A percentile compares a stretch with the other conserved stretches of the same genome.
Evolutionary conservation across 2,113 vertebrate genomes (phyloP).

Genomic region (Ceratotherium simum): DNA sequence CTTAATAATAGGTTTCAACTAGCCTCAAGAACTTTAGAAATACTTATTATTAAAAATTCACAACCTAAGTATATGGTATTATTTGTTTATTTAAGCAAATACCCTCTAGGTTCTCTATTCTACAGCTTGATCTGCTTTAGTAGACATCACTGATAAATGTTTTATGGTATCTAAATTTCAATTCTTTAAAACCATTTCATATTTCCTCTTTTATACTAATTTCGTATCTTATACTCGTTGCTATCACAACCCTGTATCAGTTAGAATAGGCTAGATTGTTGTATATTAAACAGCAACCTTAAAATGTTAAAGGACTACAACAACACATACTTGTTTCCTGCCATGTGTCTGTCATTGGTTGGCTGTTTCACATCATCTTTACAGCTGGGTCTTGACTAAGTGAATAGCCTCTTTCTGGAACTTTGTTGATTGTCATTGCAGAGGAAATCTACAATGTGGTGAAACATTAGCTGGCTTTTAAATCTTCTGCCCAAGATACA

Average conservation of each 20-base stretch:
- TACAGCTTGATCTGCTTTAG: background rate
- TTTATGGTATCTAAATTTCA: constrained; percentile 4
- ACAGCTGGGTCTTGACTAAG: background rate
- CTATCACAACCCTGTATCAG: background rate
- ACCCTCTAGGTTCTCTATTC: background rate
- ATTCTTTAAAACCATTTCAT: background rate
- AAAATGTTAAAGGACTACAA: background rate
- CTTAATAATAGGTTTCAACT: background rate
- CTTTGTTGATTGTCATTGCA: background rate
- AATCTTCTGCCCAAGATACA: background rate
- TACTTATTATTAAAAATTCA: constrained; percentile 39
- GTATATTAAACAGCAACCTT: background rate
- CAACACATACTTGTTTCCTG: background rate
- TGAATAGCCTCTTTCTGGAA: background rate
- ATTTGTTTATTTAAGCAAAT: constrained; percentile 15
- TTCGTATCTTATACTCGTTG: background rate
- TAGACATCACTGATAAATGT: constrained; percentile 12
- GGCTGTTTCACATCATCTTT: background rate
- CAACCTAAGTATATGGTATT: background rate
- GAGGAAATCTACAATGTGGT: background rate
- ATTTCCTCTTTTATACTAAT: background rate
- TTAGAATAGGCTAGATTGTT: background rate
- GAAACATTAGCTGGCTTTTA: background rate
- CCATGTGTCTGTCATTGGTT: background rate
- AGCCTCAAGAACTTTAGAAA: constrained; percentile 20